phyloP scores from a whole-genome alignment of 1,140 invertebrate species.

The Nasonia longicornis region DNA sequence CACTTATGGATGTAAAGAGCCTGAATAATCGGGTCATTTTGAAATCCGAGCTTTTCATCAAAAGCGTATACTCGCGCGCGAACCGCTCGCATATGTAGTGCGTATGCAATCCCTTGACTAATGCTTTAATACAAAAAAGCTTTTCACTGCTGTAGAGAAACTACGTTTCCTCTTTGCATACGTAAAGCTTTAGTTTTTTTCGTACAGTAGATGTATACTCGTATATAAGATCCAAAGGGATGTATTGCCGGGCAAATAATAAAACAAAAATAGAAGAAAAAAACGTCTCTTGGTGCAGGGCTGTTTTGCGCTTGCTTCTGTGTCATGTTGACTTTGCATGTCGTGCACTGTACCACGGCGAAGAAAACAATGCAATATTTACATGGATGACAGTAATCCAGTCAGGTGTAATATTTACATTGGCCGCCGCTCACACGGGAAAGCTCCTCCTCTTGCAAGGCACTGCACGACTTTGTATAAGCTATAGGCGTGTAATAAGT shows the following conservation, averaged over 20 bases:
- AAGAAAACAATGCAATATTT: conserved; percentile 14
- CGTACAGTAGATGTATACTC: too few species aligned
- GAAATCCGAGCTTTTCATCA: neutral
- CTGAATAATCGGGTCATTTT: neutral
- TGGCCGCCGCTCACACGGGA: neutral
- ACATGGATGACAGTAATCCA: neutral
- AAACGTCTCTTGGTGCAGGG: neutral
- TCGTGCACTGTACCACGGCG: neutral
- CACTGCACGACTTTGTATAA: neutral
- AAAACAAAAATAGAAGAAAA: neutral
- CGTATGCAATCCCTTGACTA: too few species aligned
- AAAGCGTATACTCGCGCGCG: too few species aligned
- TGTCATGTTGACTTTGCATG: neutral
- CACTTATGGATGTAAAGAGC: neutral
- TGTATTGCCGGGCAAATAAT: neutral
- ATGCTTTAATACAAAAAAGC: too few species aligned
- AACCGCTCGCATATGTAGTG: too few species aligned
- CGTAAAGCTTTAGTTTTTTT: too few species aligned
- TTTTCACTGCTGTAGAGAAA: too few species aligned
- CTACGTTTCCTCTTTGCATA: too few species aligned
- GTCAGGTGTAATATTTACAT: conserved; percentile 7
- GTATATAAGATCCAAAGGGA: too few species aligned
- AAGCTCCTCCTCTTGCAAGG: neutral
- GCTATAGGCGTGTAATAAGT: neutral
- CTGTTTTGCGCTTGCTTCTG: neutral